These are phyloP conservation scores for Wiebesia pumilae DNA, from an alignment of 1,140 invertebrate species.

Conservation along the genomic window DNA sequence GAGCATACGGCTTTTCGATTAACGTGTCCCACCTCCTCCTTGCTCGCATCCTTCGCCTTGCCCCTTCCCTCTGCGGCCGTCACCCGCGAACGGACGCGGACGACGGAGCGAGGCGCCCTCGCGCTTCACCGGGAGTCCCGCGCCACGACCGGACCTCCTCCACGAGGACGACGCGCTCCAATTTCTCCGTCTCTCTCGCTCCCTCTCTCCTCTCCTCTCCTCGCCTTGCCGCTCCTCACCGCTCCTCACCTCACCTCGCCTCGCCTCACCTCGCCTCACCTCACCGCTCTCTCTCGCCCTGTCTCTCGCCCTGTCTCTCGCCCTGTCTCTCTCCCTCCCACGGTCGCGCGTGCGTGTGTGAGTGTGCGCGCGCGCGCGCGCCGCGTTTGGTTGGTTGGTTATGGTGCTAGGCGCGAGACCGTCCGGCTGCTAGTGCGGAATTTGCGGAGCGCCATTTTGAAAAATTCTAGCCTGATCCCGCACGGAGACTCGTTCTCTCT, in stretches of 20 bases:
- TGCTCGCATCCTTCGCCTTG: neutral
- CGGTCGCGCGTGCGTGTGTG: neutral
- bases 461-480: conserved; percentile 63
- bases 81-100: neutral
- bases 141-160: neutral
- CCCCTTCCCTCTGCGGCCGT: neutral
- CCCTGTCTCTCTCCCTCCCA: neutral
- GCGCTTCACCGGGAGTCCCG: neutral
- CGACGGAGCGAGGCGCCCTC: neutral
- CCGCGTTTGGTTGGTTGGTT: conserved; percentile 60
- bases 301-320: conserved; percentile 36
- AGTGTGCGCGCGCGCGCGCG: conserved; percentile 36
- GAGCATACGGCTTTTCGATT: neutral
- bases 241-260: no score
- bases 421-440: conserved; percentile 66
- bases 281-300: no score
- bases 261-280: no score
- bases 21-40: neutral
- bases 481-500: conserved; percentile 49
- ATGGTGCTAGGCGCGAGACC: conserved; percentile 58
- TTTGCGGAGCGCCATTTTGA: conserved; percentile 72
- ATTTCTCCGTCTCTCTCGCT: conserved; percentile 30
- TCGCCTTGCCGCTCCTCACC: neutral
- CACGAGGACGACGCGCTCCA: conserved; percentile 44
- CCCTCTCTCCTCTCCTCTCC: neutral